Percentiles rank a stretch among this genome's conserved stretches.
Conservation (phyloP, 2,888 invertebrate genomes). For the Coenonympha glycerion region DNA sequence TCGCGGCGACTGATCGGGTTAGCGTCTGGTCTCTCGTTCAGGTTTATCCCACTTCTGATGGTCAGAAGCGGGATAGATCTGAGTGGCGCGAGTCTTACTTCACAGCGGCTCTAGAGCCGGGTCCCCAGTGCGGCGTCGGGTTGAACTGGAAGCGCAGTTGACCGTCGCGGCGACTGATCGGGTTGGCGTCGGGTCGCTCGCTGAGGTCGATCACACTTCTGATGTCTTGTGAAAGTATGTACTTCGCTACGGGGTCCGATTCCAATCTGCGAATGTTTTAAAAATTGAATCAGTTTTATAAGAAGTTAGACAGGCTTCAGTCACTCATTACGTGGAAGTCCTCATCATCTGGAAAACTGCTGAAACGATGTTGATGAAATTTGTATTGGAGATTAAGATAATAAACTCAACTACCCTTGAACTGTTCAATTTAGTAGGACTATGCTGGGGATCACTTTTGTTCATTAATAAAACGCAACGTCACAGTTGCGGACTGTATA, state of each 20-base stretch:
- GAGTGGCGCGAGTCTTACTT: conserved; percentile 75
- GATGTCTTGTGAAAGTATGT: conserved; percentile 71
- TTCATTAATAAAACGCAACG: no score
- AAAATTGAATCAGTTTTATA: no score
- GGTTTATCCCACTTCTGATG: conserved; percentile 61
- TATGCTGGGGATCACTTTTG: no score
- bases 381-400: no score
- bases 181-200: conserved; percentile 84
- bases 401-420: no score
- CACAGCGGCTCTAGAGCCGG: conserved; percentile 86
- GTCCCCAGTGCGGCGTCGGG: conserved; percentile 93
- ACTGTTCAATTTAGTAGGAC: no score
- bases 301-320: no score
- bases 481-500: no score
- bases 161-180: conserved; percentile 82
- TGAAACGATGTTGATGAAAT: no score
- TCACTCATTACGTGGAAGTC: no score
- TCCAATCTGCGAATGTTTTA: conserved; percentile 41
- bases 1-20: conserved; percentile 86
- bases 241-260: conserved; percentile 65
- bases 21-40: conserved; percentile 79
- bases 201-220: conserved; percentile 61
- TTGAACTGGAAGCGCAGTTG: conserved; percentile 89
- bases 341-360: no score
- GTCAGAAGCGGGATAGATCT: no score